Evolutionary conservation across 2,888 invertebrate species (phyloP), one percentile per base, ranked within the genome.

Genomic region (Yponomeuta malinellus): DNA sequence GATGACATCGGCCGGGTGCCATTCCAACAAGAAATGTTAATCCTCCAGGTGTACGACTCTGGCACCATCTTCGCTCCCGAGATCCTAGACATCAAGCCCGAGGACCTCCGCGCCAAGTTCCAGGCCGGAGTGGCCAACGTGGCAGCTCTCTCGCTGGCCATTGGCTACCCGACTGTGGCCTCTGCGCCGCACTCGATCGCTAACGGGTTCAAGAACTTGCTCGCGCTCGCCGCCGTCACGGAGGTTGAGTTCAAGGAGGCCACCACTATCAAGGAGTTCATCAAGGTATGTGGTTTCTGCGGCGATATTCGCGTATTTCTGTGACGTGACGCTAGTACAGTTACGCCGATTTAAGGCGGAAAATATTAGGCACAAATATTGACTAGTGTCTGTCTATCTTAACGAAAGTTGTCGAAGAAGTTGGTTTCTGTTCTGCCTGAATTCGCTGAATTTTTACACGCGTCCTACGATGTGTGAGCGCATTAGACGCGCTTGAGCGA

Each of bases 131-230:
- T 99, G 68, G 96, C 97, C 76, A 98, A 98, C 81, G 94, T 99
- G 82, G 99, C 99, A 65, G 94, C 98, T 6, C 95, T 99, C 37
- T 99, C 97, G 83, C 94, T 99, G 88, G 93, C 95, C 76, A 97
- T 99, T 84, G 97, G 97, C 74, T 99, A 99, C 93, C 99, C 99
- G 74, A 99, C 99, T 23, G 92, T 98, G 76, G 99, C 98, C 66
- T 99, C 99, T 70, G 98, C 95, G 68, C 99, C 99, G 72, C 99
- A 99, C 94, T 98, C 98, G 90, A 95, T 99, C 83, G 97, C 97
- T 90, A 98, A 99, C 83, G 99, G 99, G 75, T 98, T 99, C 95
- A 99, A 98, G 95, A 99, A 98, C 92, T 93, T 99, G 83, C 94
- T 99, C 93, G 98, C 99, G 76, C 93, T 99, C 82, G 99, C 99